Percentiles rank a stretch among this genome's conserved stretches.
These are phyloP conservation scores for Pseudotriccus pelzelni DNA, from an alignment of 2,797 vertebrate genomes.

Conservation along the genomic window DNA sequence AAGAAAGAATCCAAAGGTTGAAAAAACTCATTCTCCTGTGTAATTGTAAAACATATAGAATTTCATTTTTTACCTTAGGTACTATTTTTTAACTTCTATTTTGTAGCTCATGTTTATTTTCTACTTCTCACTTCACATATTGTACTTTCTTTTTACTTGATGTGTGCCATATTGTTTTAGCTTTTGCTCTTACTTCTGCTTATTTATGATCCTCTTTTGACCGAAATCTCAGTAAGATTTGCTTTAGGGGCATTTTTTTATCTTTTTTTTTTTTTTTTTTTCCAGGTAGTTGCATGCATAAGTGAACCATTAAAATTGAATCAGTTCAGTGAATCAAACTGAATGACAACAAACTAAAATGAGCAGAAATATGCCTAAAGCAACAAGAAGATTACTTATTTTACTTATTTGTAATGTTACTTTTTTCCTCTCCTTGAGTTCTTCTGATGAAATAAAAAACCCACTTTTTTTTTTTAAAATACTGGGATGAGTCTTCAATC, in stretches of 20 bases:
- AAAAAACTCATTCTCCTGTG: conserved; percentile 46
- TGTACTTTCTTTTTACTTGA: conserved; percentile 59
- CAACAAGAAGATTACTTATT: conserved; percentile 53
- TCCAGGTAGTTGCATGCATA: conserved; percentile 71
- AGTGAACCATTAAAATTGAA: conserved; percentile 73
- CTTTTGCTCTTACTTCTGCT: conserved; percentile 67
- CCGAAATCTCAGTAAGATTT: conserved; percentile 67
- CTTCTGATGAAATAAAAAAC: not conserved
- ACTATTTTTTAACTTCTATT: conserved; percentile 58
- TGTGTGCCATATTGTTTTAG: conserved; percentile 16
- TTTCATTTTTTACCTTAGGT: conserved; percentile 55
- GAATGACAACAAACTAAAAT: conserved; percentile 62
- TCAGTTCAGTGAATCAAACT: conserved; percentile 70
- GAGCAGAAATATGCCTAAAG: conserved; percentile 44
- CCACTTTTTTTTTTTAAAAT: not conserved
- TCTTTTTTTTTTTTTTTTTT: conserved; percentile 69
- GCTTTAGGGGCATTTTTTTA: conserved; percentile 69
- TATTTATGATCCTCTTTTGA: conserved; percentile 72
- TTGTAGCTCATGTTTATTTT: conserved; percentile 43
- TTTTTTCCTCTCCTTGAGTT: not conserved
- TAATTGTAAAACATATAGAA: conserved; percentile 56
- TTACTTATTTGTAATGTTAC: conserved; percentile 36
- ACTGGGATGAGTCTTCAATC: not conserved
- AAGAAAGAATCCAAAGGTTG: conserved; percentile 51
- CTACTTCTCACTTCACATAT: conserved; percentile 25